Evolutionary conservation across 2,888 invertebrate species (phyloP), one percentile per base, ranked within the genome.

Genomic region (Cylloceria caligata): DNA sequence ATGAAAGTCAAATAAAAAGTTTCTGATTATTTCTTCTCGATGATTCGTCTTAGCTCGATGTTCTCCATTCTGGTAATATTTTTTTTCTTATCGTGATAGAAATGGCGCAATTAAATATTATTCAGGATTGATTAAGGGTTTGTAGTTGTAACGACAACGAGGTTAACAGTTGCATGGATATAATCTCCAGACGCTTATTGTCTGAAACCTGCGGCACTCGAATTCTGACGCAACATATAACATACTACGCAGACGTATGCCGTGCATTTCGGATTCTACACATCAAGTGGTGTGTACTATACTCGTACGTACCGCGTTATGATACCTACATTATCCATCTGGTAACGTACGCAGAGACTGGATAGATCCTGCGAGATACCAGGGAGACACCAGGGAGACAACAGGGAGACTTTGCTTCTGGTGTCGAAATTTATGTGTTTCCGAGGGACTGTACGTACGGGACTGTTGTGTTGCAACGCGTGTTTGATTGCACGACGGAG

Each of bases 401-500:
- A 16, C 39, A n/a, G 27, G 19, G n/a, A 4, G 45, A 34, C 45
- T 57, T 65, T 49, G 52, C 55, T 45, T 57, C 62, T 36, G 36
- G 74, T 68, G 39, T n/a, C 45, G 57, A 69, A 80, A 75, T 76
- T 74, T 74, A 72, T 71, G 71, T 21, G 60, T 39, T 36, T 30
- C 27, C 36, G 47, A 73, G 73, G 47, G 60, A 42, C 45, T 24
- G 47, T 34, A 34, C 19, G 49, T 34, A 60, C 57, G 47, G 39
- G 34, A n/a, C 27, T 49, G 47, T 34, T 30, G 27, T 42, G 42
- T 69, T 27, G 71, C 57, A 71, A 71, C 57, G 13, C 57, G 52
- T 13, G 42, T 71, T 71, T 71, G 39, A 71, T 57, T 71, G 27
- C 21, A 42, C 42, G 64, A n/a, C 57, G 60, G 11, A 47, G n/a